Percentiles rank a stretch among this genome's conserved stretches.
Evolutionary conservation across 2,888 invertebrate species (phyloP).

Genomic region (Drosophila paracracens): DNA sequence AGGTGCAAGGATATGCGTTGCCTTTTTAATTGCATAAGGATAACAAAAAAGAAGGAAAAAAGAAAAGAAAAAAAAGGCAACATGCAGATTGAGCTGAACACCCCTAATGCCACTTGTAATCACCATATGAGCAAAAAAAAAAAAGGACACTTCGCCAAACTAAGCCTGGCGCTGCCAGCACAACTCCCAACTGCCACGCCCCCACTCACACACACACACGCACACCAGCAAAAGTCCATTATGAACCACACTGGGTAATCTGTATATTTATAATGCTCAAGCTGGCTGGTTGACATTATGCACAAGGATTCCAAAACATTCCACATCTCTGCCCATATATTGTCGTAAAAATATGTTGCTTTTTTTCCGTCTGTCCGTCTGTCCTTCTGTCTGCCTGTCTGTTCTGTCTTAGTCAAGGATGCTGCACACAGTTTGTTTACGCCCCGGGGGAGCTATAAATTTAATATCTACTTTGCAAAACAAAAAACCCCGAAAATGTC

Average conservation of each 20-base stretch:
- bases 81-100: conserved; percentile 31
- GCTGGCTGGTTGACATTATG: conserved; percentile 61
- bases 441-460: conserved; percentile 85
- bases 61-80: conserved; percentile 8
- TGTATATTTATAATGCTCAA: conserved; percentile 78
- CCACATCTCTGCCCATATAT: conserved; percentile 62
- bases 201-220: conserved; percentile 17
- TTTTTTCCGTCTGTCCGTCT: conserved; percentile 32
- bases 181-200: background rate
- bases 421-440: conserved; percentile 71
- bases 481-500: conserved; percentile 68
- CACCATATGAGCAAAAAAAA: conserved; percentile 38
- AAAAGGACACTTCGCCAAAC: conserved; percentile 26
- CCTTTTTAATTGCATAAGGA: conserved; percentile 57
- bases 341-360: conserved; percentile 78
- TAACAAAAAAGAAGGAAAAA: background rate
- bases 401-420: conserved; percentile 44
- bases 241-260: conserved; percentile 70
- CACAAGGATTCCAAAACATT: conserved; percentile 70
- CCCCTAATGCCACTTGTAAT: conserved; percentile 66
- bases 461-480: conserved; percentile 83
- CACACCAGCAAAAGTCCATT: conserved; percentile 45
- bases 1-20: conserved; percentile 56
- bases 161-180: conserved; percentile 26
- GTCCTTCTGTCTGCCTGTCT: conserved; percentile 9